phyloP scores from a whole-genome alignment of 2,888 invertebrate species.

The Epirrita christyi region DNA sequence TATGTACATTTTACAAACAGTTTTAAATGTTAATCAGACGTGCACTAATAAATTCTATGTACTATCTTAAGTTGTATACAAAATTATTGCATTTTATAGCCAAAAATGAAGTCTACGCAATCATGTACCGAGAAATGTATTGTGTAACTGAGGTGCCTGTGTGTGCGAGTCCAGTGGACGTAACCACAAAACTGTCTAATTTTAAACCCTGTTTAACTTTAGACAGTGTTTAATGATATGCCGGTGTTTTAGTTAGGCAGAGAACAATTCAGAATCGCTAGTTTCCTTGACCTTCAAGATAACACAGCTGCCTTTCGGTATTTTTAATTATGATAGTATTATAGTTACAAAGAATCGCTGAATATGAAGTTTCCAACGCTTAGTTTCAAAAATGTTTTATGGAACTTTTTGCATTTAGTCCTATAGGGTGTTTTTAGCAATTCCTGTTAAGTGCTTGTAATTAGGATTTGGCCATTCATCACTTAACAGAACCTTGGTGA shows the following conservation, averaged over 20 bases:
- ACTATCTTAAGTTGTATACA: too few species aligned
- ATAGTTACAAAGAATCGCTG: conserved; percentile 46
- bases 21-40: too few species aligned
- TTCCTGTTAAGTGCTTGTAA: neutral
- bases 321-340: conserved; percentile 48
- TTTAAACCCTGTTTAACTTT: conserved; percentile 5
- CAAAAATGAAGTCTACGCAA: conserved; percentile 25
- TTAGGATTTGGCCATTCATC: neutral
- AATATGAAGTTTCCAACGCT: conserved; percentile 34
- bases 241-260: conserved; percentile 30
- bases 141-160: conserved; percentile 48
- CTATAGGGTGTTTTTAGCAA: neutral
- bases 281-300: conserved; percentile 28
- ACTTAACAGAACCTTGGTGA: neutral
- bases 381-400: conserved; percentile 28
- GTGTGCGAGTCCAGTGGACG: conserved; percentile 21
- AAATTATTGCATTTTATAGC: neutral
- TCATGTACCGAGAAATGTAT: conserved; percentile 47
- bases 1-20: too few species aligned
- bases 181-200: conserved; percentile 7
- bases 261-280: conserved; percentile 34
- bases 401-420: conserved; percentile 15
- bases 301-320: conserved; percentile 43
- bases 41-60: too few species aligned
- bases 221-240: conserved; percentile 15